Evolutionary conservation across 1,140 invertebrate species (phyloP).

Genomic region (Orchesella cincta): DNA sequence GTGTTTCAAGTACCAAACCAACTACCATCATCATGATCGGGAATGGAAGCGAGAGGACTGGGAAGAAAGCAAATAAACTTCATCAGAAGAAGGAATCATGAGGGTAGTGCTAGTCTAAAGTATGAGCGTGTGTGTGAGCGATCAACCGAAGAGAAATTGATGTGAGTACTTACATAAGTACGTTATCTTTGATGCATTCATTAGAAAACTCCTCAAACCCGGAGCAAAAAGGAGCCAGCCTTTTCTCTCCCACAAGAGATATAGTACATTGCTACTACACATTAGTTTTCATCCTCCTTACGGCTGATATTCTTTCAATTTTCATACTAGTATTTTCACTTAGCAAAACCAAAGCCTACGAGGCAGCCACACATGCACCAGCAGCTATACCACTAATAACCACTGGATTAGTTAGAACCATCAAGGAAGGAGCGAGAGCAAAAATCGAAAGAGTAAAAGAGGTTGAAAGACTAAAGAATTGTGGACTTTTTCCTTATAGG

Average conservation of each 20-base stretch:
- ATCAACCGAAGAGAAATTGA: constrained; percentile 11
- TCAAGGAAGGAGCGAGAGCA: constrained; percentile 12
- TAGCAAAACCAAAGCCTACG: background rate
- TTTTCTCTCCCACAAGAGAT: background rate
- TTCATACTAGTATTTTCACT: constrained; percentile 28
- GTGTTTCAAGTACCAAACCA: background rate
- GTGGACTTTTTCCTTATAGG: background rate
- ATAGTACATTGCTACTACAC: background rate
- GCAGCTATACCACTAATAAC: constrained; percentile 2
- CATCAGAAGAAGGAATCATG: constrained; percentile 11
- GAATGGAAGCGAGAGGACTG: background rate
- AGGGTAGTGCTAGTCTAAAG: background rate
- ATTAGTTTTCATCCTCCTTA: background rate
- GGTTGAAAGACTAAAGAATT: no score
- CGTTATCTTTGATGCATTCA: constrained; percentile 21
- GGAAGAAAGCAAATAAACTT: constrained; percentile 23
- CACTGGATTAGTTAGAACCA: constrained; percentile 2
- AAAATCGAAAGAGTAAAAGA: constrained; percentile 14
- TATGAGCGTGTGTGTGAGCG: background rate
- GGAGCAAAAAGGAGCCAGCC: background rate
- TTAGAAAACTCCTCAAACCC: background rate
- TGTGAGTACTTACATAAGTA: constrained; percentile 19
- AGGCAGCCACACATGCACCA: background rate
- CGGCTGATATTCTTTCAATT: constrained; percentile 26
- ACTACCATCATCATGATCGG: background rate